Conservation (phyloP, 2,113 vertebrate species). For the Athene noctua region DNA sequence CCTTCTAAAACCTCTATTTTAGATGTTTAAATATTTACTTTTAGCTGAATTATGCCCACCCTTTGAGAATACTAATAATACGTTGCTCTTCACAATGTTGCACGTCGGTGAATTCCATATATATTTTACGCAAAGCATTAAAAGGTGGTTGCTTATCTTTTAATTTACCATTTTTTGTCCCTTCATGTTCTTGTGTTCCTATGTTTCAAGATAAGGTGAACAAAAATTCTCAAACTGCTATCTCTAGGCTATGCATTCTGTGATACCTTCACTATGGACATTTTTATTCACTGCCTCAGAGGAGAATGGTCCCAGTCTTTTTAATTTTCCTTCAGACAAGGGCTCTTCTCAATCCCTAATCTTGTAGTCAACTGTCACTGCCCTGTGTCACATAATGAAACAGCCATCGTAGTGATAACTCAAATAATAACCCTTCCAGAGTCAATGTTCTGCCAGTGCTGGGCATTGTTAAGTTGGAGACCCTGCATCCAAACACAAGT, state of each 20-base stretch:
- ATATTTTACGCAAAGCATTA: neutral
- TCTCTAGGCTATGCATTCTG: neutral
- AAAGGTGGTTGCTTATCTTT: slow-evolving; percentile 6
- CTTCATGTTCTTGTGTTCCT: neutral
- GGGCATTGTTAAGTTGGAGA: neutral
- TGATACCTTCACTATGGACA: neutral
- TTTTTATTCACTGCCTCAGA: neutral
- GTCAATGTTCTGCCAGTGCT: neutral
- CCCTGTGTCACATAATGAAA: neutral
- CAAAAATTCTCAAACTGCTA: neutral
- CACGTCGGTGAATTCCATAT: neutral
- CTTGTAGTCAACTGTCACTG: neutral
- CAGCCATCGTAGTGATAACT: neutral
- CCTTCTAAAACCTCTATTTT: neutral
- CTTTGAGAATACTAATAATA: neutral
- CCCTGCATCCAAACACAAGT: neutral
- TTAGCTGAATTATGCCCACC: neutral
- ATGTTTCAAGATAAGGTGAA: slow-evolving; percentile 17
- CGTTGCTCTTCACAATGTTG: neutral
- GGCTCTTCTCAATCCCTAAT: neutral
- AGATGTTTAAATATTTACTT: slow-evolving; percentile 30
- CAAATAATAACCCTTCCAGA: neutral
- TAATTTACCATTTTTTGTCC: neutral
- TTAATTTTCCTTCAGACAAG: slow-evolving; percentile 4
- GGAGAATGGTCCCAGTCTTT: neutral